Conservation (phyloP, 2,113 vertebrate species). For the Galemys pyrenaicus region DNA sequence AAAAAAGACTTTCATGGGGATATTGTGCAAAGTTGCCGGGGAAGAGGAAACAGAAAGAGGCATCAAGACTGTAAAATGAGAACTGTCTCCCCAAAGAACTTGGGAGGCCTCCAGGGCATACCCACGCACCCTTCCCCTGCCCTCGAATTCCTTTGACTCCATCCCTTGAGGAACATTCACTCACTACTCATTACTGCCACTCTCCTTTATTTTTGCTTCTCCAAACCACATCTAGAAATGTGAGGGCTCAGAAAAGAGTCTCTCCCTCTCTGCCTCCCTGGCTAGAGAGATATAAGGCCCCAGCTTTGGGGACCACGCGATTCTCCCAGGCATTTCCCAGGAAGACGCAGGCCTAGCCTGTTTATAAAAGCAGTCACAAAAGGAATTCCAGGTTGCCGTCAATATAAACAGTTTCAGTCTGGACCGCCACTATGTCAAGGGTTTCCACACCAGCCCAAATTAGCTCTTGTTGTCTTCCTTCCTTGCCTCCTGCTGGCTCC, state of each 20-base stretch:
- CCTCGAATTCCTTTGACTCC: background rate
- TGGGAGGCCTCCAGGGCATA: background rate
- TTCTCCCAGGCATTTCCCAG: background rate
- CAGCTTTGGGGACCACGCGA: background rate
- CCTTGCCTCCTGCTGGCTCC: background rate
- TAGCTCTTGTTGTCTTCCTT: background rate
- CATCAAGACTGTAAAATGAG: background rate
- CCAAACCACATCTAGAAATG: background rate
- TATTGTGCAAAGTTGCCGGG: background rate
- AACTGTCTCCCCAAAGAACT: background rate
- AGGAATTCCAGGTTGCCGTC: background rate
- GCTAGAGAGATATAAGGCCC: background rate
- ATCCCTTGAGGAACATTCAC: background rate
- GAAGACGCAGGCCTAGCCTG: background rate
- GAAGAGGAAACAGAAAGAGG: background rate
- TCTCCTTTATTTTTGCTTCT: background rate
- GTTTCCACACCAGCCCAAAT: background rate
- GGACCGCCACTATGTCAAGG: background rate
- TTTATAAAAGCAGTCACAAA: background rate
- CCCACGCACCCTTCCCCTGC: background rate
- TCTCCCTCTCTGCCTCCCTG: background rate
- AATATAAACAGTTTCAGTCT: background rate
- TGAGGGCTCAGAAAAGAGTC: background rate
- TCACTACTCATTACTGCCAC: background rate
- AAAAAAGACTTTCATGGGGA: fast-evolving